Evolutionary conservation across 2,797 vertebrate genomes (phyloP).

Genomic region (Gymnodraco acuticeps): DNA sequence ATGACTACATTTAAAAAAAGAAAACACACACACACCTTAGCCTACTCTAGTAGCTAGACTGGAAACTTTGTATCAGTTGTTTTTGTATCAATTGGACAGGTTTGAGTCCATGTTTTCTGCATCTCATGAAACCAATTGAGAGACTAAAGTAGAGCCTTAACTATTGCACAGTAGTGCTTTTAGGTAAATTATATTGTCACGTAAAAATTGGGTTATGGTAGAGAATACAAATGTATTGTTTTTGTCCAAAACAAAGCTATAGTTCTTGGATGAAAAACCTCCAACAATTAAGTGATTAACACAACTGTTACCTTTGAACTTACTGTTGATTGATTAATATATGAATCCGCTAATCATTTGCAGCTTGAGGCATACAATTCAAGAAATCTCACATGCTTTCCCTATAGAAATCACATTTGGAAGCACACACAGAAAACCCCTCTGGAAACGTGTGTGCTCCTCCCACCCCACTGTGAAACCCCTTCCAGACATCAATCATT

Average conservation of each 20-base stretch:
- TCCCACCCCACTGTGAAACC: constrained; percentile 56
- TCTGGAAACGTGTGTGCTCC: constrained; percentile 58
- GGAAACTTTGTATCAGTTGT: neutral
- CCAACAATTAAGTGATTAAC: neutral
- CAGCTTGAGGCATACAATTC: neutral
- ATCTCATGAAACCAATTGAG: neutral
- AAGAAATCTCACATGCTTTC: constrained; percentile 43
- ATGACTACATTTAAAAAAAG: too few species aligned
- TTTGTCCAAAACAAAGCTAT: too few species aligned
- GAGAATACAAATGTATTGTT: too few species aligned
- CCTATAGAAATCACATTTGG: constrained; percentile 74
- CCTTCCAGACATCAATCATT: constrained; percentile 80
- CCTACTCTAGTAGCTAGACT: neutral
- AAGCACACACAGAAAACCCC: constrained; percentile 54
- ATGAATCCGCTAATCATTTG: neutral
- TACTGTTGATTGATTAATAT: neutral
- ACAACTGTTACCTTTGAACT: neutral
- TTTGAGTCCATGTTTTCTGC: neutral
- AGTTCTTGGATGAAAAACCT: neutral
- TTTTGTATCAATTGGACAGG: neutral
- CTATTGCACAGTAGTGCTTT: neutral
- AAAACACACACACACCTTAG: too few species aligned
- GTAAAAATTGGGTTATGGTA: neutral
- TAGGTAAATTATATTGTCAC: neutral
- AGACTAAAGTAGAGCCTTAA: neutral